Percentiles rank a stretch among this genome's conserved stretches.
Conservation (phyloP, 2,797 vertebrate species). For the Melanotaenia trifasciata region DNA sequence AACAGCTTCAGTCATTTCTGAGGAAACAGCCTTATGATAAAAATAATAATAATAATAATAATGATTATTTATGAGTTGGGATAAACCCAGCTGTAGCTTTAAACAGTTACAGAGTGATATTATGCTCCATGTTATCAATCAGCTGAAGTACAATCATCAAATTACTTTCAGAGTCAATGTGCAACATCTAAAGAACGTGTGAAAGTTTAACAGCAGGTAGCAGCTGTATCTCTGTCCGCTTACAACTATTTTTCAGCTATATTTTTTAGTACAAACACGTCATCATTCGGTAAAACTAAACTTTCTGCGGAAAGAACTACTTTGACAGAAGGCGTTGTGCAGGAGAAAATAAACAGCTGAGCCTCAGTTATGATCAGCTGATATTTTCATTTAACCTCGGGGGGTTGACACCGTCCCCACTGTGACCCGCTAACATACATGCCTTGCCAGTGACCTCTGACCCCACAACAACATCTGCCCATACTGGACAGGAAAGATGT, state of each 20-base stretch:
- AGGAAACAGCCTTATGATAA: too few species aligned
- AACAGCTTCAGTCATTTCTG: neutral
- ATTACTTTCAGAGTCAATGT: neutral
- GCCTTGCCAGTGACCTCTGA: constrained; percentile 56
- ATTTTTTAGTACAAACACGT: neutral
- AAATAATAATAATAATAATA: too few species aligned
- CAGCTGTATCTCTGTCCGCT: neutral
- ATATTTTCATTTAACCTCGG: constrained; percentile 7
- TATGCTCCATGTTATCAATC: neutral
- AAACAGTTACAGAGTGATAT: too few species aligned
- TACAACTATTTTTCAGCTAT: neutral
- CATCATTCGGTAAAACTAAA: neutral
- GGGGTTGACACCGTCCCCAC: neutral
- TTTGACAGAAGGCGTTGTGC: neutral
- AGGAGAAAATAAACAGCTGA: constrained; percentile 11
- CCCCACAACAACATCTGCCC: constrained; percentile 43
- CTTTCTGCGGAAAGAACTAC: neutral
- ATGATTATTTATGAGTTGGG: too few species aligned
- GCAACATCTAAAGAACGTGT: neutral
- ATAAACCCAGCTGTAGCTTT: too few species aligned
- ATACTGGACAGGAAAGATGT: constrained; percentile 51
- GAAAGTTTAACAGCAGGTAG: neutral
- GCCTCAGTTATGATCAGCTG: constrained; percentile 13
- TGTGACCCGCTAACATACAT: constrained; percentile 37
- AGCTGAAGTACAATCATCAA: neutral